Evolutionary conservation across 2,113 vertebrate species (phyloP).

Genomic region (Heterochromis multidens): DNA sequence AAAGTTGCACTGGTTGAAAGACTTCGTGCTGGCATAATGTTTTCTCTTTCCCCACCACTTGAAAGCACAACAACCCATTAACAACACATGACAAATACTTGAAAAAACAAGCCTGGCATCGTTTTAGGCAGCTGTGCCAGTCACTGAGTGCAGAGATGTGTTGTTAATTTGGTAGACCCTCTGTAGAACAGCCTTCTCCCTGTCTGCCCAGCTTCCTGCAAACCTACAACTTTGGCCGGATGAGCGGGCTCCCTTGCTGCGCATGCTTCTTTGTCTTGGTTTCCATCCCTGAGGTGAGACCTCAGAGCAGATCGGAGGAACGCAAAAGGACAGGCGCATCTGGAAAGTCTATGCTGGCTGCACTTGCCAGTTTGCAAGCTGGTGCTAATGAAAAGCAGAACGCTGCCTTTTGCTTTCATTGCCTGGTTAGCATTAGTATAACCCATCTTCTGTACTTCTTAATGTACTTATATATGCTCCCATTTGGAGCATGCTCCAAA

Average conservation of each 20-base stretch:
- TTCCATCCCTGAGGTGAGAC: slow-evolving; percentile 52
- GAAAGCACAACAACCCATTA: background rate
- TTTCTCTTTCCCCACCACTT: background rate
- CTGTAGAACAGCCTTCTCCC: slow-evolving; percentile 28
- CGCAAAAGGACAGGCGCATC: slow-evolving; percentile 30
- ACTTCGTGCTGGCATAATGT: background rate
- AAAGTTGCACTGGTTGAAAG: background rate
- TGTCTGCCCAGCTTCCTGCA: slow-evolving; percentile 48
- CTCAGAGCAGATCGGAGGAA: slow-evolving; percentile 32
- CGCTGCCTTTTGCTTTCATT: background rate
- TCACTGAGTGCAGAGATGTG: background rate
- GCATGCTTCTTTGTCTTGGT: slow-evolving; percentile 38
- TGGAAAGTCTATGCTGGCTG: slow-evolving; percentile 25
- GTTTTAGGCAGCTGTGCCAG: background rate
- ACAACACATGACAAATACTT: background rate
- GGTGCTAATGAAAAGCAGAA: slow-evolving; percentile 53
- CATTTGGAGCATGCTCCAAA: background rate
- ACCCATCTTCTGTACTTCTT: background rate
- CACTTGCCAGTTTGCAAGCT: slow-evolving; percentile 19
- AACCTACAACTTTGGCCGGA: background rate
- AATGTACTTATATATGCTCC: background rate
- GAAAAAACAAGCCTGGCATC: background rate
- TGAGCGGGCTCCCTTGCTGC: slow-evolving; percentile 17
- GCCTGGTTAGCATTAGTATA: slow-evolving; percentile 29
- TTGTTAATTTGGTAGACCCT: slow-evolving; percentile 48